Evolutionary conservation across 2,888 invertebrate genomes (phyloP).

Genomic region (Thymelicus sylvestris): DNA sequence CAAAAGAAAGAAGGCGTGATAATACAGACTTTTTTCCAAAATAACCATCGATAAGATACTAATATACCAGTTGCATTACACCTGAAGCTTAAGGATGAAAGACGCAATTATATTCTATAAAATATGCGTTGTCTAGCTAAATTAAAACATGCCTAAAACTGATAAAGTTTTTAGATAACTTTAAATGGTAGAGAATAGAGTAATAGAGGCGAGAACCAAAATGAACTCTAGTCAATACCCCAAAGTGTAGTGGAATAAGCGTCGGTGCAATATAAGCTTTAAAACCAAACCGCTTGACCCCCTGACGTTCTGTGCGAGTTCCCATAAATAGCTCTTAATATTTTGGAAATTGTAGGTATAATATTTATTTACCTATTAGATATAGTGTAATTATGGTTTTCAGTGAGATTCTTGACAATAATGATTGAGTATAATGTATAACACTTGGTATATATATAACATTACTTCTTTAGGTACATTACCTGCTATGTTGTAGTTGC

Average conservation of each 20-base stretch:
- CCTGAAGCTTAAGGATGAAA: too few species aligned
- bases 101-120: too few species aligned
- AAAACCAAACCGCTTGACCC: constrained; percentile 37
- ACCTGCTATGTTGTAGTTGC: not conserved
- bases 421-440: constrained; percentile 24
- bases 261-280: constrained; percentile 47
- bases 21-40: too few species aligned
- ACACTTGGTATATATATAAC: not conserved
- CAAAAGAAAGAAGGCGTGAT: too few species aligned
- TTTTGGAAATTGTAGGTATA: constrained; percentile 10
- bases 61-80: too few species aligned
- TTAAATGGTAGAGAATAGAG: too few species aligned
- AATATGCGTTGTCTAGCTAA: not conserved
- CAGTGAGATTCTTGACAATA: constrained; percentile 46
- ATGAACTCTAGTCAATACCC: constrained; percentile 31
- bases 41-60: too few species aligned
- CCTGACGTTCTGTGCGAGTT: constrained; percentile 19
- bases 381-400: constrained; percentile 7
- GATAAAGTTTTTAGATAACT: not conserved
- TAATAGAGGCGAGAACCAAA: constrained; percentile 1
- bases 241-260: constrained; percentile 38
- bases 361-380: not conserved
- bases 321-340: constrained; percentile 8
- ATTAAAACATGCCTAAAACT: not conserved
- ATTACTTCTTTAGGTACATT: not conserved